A percentile compares a stretch with the other conserved stretches of the same genome.
phyloP scores from a whole-genome alignment of 2,797 vertebrate genomes.

The Gymnopithys bicolor region DNA sequence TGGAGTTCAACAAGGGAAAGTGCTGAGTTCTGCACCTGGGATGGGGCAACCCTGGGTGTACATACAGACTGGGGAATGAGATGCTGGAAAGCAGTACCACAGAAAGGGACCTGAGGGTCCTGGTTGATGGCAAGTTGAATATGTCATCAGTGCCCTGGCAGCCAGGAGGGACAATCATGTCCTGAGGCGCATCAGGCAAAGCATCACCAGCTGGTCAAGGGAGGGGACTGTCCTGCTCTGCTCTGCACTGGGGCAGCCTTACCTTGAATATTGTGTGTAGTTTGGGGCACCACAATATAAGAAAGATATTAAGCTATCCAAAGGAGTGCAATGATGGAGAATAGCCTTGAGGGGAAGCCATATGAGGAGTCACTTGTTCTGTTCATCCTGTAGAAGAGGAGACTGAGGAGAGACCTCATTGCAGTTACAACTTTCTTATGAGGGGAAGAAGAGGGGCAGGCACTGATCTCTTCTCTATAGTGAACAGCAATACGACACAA shows the following conservation, averaged over 20 bases:
- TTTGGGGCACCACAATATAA: not conserved
- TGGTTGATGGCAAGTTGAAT: not conserved
- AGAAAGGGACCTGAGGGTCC: not conserved
- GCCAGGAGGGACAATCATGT: not conserved
- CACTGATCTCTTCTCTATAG: not conserved
- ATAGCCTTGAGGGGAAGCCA: not conserved
- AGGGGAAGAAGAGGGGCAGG: not conserved
- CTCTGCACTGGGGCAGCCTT: not conserved
- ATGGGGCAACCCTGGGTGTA: not conserved
- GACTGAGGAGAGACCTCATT: not conserved
- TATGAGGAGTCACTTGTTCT: not conserved
- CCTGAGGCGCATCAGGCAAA: not conserved
- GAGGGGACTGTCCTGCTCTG: not conserved
- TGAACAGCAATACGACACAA: not conserved
- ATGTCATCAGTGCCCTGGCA: not conserved
- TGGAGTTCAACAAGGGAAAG: not conserved
- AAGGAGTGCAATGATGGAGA: not conserved
- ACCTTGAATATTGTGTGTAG: not conserved
- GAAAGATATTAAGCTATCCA: not conserved
- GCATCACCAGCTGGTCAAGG: not conserved
- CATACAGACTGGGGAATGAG: not conserved
- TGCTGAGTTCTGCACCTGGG: not conserved
- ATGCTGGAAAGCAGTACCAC: not conserved
- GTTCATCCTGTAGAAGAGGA: not conserved
- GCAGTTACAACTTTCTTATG: not conserved